These are phyloP conservation scores for Trachythela sp. DNA, from an alignment of 64 coral and sea anemone species.

Conservation along the genomic window DNA sequence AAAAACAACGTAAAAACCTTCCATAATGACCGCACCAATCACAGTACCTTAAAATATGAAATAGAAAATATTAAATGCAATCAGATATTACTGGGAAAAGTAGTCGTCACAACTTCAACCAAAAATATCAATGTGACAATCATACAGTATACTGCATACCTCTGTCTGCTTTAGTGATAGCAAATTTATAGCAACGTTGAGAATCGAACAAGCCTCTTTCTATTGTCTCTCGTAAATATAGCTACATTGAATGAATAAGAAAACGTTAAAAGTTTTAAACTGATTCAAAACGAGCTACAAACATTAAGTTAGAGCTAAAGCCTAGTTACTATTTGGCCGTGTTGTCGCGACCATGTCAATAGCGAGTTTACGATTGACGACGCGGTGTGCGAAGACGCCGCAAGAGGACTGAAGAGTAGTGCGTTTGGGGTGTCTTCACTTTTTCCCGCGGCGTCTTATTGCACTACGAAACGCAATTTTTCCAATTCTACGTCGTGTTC, in stretches of 20 bases:
- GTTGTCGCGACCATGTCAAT: too few relatives aligned
- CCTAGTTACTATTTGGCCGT: too few relatives aligned
- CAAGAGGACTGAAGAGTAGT: too few relatives aligned
- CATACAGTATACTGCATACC: constrained; percentile 6
- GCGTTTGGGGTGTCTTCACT: too few relatives aligned
- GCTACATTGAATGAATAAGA: constrained; percentile 38
- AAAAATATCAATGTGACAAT: neutral
- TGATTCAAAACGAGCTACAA: too few relatives aligned
- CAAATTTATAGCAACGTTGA: constrained; percentile 96
- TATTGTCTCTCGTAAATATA: constrained; percentile 93
- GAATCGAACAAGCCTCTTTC: constrained; percentile 73
- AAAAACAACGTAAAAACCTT: constrained; percentile 98
- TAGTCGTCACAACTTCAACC: neutral
- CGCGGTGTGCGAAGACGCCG: too few relatives aligned
- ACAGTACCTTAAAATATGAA: constrained; percentile 68
- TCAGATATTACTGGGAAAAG: neutral
- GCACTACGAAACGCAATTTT: too few relatives aligned
- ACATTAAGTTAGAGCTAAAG: too few relatives aligned
- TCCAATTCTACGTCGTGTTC: too few relatives aligned
- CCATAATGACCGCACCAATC: constrained; percentile 98
- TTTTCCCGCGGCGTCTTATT: too few relatives aligned
- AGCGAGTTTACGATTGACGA: too few relatives aligned
- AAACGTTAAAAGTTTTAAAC: neutral
- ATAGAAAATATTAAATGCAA: neutral
- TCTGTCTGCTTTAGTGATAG: constrained; percentile 95